Percentiles rank a stretch among this genome's conserved stretches.
Evolutionary conservation across 2,888 invertebrate genomes (phyloP).

Genomic region (Scotopteryx bipunctaria): DNA sequence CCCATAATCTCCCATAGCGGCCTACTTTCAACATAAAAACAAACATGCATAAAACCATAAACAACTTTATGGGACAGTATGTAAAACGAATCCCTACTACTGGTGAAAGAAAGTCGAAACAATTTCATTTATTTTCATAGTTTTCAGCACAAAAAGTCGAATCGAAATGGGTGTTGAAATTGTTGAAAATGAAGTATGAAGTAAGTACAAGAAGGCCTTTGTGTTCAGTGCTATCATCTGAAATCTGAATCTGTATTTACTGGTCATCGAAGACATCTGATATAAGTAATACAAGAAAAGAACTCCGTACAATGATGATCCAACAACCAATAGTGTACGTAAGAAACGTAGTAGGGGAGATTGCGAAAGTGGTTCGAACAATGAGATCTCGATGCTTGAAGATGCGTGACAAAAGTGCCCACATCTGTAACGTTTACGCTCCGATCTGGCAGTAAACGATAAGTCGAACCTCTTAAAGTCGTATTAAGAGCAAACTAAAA

Average conservation of each 20-base stretch:
- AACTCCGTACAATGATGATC: too few relatives aligned
- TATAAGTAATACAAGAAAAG: too few relatives aligned
- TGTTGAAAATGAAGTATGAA: too few relatives aligned
- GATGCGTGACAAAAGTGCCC: constrained; percentile 50
- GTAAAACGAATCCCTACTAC: constrained; percentile 40
- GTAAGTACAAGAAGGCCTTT: too few relatives aligned
- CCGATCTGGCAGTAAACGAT: constrained; percentile 29
- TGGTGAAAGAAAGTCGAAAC: background rate
- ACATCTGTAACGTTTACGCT: constrained; percentile 39
- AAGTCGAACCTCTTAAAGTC: constrained; percentile 24
- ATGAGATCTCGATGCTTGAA: constrained; percentile 48
- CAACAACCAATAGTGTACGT: too few relatives aligned
- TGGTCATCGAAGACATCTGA: too few relatives aligned
- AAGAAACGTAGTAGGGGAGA: constrained; percentile 37
- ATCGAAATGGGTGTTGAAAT: background rate
- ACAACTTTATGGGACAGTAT: constrained; percentile 45
- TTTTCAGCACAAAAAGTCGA: too few relatives aligned
- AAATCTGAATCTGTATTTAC: too few relatives aligned
- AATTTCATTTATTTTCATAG: too few relatives aligned
- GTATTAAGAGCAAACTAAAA: constrained; percentile 21
- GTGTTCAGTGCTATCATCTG: too few relatives aligned
- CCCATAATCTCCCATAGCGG: constrained; percentile 55
- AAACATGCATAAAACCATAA: constrained; percentile 57
- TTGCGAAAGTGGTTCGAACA: constrained; percentile 48
- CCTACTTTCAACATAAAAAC: constrained; percentile 67